Conservation (phyloP, 2,113 vertebrate genomes). For the Vidua macroura region DNA sequence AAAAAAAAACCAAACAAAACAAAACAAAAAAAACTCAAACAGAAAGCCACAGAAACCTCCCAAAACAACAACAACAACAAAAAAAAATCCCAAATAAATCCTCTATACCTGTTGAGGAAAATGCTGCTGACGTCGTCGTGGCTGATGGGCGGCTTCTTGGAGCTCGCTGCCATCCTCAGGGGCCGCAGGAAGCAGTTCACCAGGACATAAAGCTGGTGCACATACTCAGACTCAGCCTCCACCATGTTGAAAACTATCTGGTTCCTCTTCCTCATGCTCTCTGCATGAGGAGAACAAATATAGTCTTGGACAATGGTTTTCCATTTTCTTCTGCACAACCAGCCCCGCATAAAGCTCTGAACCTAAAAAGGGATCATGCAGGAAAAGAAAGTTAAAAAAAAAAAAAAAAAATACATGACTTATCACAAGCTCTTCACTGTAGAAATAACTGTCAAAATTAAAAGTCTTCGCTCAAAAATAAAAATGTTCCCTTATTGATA, state of each 20-base stretch:
- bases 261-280: constrained; percentile 98
- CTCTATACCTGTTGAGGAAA: constrained; percentile 93
- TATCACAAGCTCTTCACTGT: not conserved
- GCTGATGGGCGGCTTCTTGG: constrained; percentile 94
- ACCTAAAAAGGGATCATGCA: constrained; percentile 74
- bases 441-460: not conserved
- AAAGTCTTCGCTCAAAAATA: not conserved
- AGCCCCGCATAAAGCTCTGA: constrained; percentile 98
- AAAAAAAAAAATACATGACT: not conserved
- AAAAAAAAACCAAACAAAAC: no score
- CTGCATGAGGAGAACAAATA: constrained; percentile 97
- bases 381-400: not conserved
- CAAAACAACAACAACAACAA: not conserved
- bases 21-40: not conserved
- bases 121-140: constrained; percentile 97
- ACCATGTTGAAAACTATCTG: constrained; percentile 99
- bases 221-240: constrained; percentile 95
- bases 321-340: constrained; percentile 97
- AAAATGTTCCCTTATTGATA: not conserved
- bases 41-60: no score
- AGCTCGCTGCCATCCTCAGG: constrained; percentile 95
- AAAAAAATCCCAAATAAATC: not conserved
- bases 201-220: constrained; percentile 93
- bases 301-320: constrained; percentile 99
- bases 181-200: constrained; percentile 96